These are phyloP conservation scores for Agrilus cyanescens DNA, from an alignment of 2,888 invertebrate species.

Conservation along the genomic window DNA sequence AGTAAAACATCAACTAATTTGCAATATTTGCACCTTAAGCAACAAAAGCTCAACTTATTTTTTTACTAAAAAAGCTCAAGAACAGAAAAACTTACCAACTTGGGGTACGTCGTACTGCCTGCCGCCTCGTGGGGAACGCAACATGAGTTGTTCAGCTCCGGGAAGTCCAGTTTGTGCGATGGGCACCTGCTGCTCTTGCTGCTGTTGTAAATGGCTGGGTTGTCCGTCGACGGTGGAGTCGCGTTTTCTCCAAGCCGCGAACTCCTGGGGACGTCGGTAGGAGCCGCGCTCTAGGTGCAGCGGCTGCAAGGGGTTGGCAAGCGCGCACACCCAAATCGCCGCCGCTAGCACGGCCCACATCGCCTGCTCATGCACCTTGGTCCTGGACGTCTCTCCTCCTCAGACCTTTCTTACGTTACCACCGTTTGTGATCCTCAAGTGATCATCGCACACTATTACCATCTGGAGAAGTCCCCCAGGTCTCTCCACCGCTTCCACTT, in stretches of 20 bases:
- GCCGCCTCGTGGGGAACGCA: slow-evolving; percentile 61
- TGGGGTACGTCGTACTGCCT: slow-evolving; percentile 77
- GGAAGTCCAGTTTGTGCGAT: slow-evolving; percentile 6
- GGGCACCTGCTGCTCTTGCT: slow-evolving; percentile 8
- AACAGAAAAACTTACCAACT: slow-evolving; percentile 49
- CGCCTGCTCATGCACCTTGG: slow-evolving; percentile 24
- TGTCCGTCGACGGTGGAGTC: slow-evolving; percentile 16
- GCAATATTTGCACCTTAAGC: too few species aligned
- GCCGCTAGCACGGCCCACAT: slow-evolving; percentile 34
- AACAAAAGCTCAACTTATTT: too few species aligned
- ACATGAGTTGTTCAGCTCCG: slow-evolving; percentile 48
- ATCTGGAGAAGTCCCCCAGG: slow-evolving; percentile 14
- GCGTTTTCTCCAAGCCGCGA: slow-evolving; percentile 21
- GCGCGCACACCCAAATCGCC: slow-evolving; percentile 34
- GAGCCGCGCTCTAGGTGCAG: slow-evolving; percentile 30
- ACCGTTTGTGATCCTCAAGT: slow-evolving; percentile 22
- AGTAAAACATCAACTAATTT: too few species aligned
- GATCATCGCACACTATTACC: slow-evolving; percentile 30
- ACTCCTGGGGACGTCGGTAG: slow-evolving; percentile 21
- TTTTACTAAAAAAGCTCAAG: too few species aligned
- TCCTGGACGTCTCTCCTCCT: slow-evolving; percentile 6
- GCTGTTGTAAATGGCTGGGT: slow-evolving; percentile 37
- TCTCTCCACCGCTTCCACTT: slow-evolving; percentile 21
- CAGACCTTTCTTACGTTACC: too few species aligned
- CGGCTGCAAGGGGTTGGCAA: slow-evolving; percentile 34